Evolutionary conservation across 2,113 vertebrate species (phyloP), one percentile per base, ranked within the genome.

Genomic region (Talpa occidentalis): DNA sequence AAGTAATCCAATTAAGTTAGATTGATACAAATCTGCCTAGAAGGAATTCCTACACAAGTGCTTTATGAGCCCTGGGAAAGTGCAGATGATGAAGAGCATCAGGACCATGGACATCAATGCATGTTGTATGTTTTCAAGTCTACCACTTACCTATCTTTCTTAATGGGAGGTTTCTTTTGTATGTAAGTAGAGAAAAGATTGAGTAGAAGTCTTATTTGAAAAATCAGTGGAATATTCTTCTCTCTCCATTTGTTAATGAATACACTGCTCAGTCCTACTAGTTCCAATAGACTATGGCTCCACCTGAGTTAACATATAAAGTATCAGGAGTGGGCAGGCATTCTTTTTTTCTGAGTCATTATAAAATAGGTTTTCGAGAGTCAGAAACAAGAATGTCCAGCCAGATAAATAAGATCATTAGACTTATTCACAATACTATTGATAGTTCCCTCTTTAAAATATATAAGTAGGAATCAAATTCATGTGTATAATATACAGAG

Each of bases 221-320:
- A 97, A 52, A 96, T 91, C 96, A 97, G 88, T 95, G 85, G 80
- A 96, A 56, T 22, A 0, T 97, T 96, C 67, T 66, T 83, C 49
- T 96, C 10, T 96, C 94, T 94, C 24, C 73, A 60, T 35, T 67
- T 92, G 56, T 78, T 97, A 96, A 95, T 95, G 90, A 97, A 97
- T 96, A 90, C 72, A 88, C 66, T 93, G 74, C 47, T 93, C 91
- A 97, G 47, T 42, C 40, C 70, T 88, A 92, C 96, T 97, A 96
- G 76, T 97, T 97, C 95, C 89, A 97, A 52, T 96, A 72, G n/a
- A 56, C 30, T 69, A 19, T 79, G 91, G 83, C 19, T 87, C 35
- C 86, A 79, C 94, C 77, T 94, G 56, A 95, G 44, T 90, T 96
- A 95, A 88, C 95, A 81, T 90, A 90, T 82, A 77, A 90, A 91